Conservation (phyloP, 2,797 vertebrate species). For the Arnoldichthys spilopterus region DNA sequence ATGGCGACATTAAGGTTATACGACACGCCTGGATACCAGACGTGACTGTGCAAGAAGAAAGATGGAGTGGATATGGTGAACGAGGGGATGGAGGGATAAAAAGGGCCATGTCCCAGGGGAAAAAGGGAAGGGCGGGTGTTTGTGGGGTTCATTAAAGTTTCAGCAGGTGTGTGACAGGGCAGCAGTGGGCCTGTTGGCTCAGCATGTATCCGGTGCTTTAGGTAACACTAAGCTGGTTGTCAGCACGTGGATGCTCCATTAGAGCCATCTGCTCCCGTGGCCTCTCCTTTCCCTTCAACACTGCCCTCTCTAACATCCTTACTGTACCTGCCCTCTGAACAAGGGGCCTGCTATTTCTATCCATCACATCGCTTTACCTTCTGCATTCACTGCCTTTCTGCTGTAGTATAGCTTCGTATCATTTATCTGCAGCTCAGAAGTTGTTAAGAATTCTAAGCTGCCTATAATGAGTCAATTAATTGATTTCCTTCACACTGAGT, state of each 20-base stretch:
- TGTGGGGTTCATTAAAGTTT: conserved; percentile 71
- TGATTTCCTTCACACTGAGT: too few species aligned
- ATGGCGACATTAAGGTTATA: conserved; percentile 17
- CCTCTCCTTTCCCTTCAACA: conserved; percentile 1
- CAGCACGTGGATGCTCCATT: conserved; percentile 39
- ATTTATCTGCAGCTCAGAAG: too few species aligned
- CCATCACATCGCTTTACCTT: too few species aligned
- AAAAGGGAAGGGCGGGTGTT: conserved; percentile 60
- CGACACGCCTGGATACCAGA: conserved; percentile 13
- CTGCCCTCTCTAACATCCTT: not conserved
- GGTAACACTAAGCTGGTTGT: conserved; percentile 75
- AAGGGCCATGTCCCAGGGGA: conserved; percentile 57
- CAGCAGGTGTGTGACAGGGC: conserved; percentile 67
- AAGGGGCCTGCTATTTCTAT: not conserved
- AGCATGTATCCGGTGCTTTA: conserved; percentile 72
- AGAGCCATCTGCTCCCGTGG: conserved; percentile 26
- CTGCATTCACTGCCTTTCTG: too few species aligned
- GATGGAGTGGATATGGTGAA: conserved; percentile 2
- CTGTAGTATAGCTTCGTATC: too few species aligned
- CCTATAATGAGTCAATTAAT: too few species aligned
- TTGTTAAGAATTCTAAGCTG: too few species aligned
- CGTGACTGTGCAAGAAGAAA: conserved; percentile 29
- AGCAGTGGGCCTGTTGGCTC: conserved; percentile 73
- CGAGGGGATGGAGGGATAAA: conserved; percentile 31
- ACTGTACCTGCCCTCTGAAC: not conserved